A percentile compares a stretch with the other conserved stretches of the same genome.
phyloP scores from a whole-genome alignment of 1,140 invertebrate species.

The Drosophila nannoptera region DNA sequence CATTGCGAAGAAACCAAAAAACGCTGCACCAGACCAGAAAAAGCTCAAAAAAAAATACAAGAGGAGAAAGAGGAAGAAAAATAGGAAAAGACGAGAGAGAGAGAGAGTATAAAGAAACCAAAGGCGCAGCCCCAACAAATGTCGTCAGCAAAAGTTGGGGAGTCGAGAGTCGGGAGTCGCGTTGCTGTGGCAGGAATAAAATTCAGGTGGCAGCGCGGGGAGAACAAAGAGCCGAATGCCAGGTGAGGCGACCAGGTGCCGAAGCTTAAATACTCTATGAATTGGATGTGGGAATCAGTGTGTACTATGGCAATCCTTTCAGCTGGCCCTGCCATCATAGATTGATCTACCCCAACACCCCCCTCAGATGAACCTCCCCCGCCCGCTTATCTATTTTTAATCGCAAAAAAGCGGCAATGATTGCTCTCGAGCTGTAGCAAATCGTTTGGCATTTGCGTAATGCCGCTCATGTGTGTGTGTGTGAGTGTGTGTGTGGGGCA shows the following conservation, averaged over 20 bases:
- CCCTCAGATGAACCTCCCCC: neutral
- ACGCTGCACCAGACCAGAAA: constrained; percentile 10
- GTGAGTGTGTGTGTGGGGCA: neutral
- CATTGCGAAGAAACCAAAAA: constrained; percentile 24
- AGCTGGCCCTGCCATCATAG: too few species aligned
- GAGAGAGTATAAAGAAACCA: constrained; percentile 19
- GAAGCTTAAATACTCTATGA: constrained; percentile 13
- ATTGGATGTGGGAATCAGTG: too few species aligned
- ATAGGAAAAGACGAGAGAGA: constrained; percentile 2
- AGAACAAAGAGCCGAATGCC: neutral
- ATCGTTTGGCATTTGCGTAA: constrained; percentile 19
- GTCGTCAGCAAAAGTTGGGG: constrained; percentile 58
- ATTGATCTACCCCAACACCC: too few species aligned
- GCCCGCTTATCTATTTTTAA: neutral
- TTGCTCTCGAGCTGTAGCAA: neutral
- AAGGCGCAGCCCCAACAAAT: constrained; percentile 53
- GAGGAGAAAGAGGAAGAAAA: constrained; percentile 24
- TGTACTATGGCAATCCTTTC: too few species aligned
- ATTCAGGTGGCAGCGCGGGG: constrained; percentile 52
- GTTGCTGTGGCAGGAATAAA: constrained; percentile 54
- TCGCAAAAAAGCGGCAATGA: neutral
- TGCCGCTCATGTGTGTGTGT: neutral
- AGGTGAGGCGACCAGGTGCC: neutral
- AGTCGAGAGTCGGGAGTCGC: constrained; percentile 28
- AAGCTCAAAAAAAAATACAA: neutral